Evolutionary conservation across 2,797 vertebrate species (phyloP), one percentile per base, ranked within the genome.

Genomic region (Echeneis naucrates): DNA sequence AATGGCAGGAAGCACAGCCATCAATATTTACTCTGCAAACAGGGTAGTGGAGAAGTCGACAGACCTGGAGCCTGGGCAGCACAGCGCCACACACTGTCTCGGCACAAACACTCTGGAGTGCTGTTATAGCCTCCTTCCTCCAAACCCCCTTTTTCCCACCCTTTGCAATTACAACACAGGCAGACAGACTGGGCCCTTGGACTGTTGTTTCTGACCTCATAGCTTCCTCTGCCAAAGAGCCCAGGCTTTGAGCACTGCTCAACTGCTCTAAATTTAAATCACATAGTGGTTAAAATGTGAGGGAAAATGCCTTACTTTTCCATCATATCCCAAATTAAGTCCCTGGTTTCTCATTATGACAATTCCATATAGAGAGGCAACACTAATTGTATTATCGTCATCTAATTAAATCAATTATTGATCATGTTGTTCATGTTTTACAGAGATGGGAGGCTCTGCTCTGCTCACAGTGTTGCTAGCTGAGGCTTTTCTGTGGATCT

Each of bases 11-110:
- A 95, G 90, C 88, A 77, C 69, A 91, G 90, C 92, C 93, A 93
- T 95, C 95, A 95, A 95, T 95, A 95, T 95, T 95, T 95, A 95
- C 94, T 92, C 92, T 94, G 91, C n/a, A 35, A 88, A 85, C 77
- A 14, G 84, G 85, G 78, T 26, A 91, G 89, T 70, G 30, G 77
- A 84, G 86, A 84, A 92, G 92, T 77, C 84, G 66, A 83, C 82
- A 57, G 84, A 81, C 83, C 80, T 78, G 91, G 88, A 86, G 91
- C 65, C 90, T 66, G 72, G 63, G 62, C 48, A 81, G 88, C 81
- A 61, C 71, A 84, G 81, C 56, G 11, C 82, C 66, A 68, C 84
- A 73, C 64, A 48, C 72, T 82, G 72, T 68, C 17, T 78, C 56
- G 42, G 60, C 48, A 70, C 82, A 90, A 85, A 87, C 88, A 87